These are phyloP conservation scores for Cheilosia scutellata DNA, from an alignment of 2,888 invertebrate species.

Conservation along the genomic window DNA sequence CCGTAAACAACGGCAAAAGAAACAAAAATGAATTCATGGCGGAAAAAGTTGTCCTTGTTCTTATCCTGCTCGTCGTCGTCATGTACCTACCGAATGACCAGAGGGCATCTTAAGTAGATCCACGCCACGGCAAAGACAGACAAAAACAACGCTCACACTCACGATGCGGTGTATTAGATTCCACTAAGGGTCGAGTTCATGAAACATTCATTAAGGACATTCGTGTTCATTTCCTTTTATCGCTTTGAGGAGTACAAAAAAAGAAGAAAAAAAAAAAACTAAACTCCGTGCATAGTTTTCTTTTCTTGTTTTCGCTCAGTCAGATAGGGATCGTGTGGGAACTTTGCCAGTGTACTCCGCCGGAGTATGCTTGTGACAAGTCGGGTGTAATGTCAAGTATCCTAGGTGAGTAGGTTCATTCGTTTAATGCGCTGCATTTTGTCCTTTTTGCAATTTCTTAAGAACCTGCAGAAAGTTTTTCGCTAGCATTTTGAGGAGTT, in stretches of 20 bases:
- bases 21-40: conserved; percentile 6
- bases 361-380: conserved; percentile 43
- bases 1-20: conserved; percentile 35
- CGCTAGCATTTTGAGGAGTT: conserved; percentile 4
- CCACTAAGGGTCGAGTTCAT: conserved; percentile 79
- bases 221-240: conserved; percentile 79
- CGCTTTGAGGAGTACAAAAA: conserved; percentile 74
- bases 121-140: not conserved
- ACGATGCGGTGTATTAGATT: conserved; percentile 42
- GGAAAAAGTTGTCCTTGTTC: conserved; percentile 19
- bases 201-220: conserved; percentile 82
- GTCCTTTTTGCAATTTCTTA: conserved; percentile 30
- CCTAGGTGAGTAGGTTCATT: conserved; percentile 52
- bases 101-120: conserved; percentile 52
- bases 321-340: conserved; percentile 30
- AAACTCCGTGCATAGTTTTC: conserved; percentile 37
- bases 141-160: not conserved
- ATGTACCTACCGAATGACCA: conserved; percentile 42
- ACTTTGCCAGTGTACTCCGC: conserved; percentile 39
- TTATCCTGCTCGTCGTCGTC: conserved; percentile 3
- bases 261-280: not conserved
- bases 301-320: conserved; percentile 12
- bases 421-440: conserved; percentile 40
- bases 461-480: conserved; percentile 50
- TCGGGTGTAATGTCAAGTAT: conserved; percentile 67